phyloP scores from a whole-genome alignment of 2,113 vertebrate species.

The Salvelinus namaycush region DNA sequence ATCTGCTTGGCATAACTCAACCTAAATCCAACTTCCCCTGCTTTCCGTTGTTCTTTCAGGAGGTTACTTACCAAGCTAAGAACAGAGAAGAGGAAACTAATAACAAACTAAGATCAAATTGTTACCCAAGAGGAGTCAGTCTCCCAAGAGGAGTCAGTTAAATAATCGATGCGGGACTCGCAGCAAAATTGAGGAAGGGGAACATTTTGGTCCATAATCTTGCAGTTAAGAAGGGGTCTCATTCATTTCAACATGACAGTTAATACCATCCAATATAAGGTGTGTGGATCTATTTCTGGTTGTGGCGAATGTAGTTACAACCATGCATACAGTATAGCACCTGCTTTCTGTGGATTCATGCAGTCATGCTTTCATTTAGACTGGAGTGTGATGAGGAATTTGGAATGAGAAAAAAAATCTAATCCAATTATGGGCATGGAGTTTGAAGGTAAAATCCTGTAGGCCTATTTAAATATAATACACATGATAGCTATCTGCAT shows the following conservation, averaged over 20 bases:
- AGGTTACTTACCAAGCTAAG: conserved; percentile 61
- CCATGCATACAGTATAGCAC: conserved; percentile 67
- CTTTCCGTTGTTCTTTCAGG: conserved; percentile 37
- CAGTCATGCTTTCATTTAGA: conserved; percentile 41
- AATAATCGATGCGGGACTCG: neutral
- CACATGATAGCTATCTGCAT: neutral
- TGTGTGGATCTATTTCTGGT: conserved; percentile 52
- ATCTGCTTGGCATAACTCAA: conserved; percentile 56
- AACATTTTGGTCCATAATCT: conserved; percentile 37
- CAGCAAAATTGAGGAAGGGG: conserved; percentile 49
- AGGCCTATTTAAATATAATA: neutral
- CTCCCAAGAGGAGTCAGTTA: conserved; percentile 22
- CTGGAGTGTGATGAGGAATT: conserved; percentile 12
- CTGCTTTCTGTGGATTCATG: conserved; percentile 59
- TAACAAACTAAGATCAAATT: conserved; percentile 31
- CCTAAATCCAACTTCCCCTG: conserved; percentile 43
- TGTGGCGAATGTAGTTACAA: conserved; percentile 51
- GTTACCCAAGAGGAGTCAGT: conserved; percentile 33
- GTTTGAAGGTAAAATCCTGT: neutral
- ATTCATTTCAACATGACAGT: conserved; percentile 50
- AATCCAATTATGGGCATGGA: conserved; percentile 27
- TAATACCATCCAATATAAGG: conserved; percentile 61
- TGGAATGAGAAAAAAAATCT: conserved; percentile 23
- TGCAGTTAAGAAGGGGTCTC: conserved; percentile 52
- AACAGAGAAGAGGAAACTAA: conserved; percentile 41